Evolutionary conservation across 2,797 vertebrate genomes (phyloP).

Genomic region (Hemitrygon akajei): DNA sequence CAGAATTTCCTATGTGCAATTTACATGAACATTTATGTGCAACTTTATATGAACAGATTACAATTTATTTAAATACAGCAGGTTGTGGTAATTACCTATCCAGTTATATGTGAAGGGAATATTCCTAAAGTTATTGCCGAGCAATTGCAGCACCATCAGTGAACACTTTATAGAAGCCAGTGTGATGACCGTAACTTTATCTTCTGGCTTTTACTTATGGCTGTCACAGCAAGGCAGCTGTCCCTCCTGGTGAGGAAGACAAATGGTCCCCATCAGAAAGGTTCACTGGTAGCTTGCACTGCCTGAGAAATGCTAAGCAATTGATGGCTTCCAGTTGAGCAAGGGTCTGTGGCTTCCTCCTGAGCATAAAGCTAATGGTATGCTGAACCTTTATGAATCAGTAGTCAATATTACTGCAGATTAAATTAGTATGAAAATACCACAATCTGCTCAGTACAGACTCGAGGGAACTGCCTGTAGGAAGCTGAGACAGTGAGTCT

Average conservation of each 20-base stretch:
- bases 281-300: not conserved
- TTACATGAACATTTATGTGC: no score
- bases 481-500: not conserved
- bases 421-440: not conserved
- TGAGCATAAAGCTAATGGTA: no score
- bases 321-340: constrained; percentile 2
- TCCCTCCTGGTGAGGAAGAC: not conserved
- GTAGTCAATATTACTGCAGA: not conserved
- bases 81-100: not conserved
- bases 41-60: not conserved
- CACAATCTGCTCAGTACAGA: not conserved
- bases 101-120: not conserved
- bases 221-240: not conserved
- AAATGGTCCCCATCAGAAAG: not conserved
- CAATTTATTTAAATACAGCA: not conserved
- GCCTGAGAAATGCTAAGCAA: not conserved
- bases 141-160: not conserved
- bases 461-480: not conserved
- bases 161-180: not conserved
- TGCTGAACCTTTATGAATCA: not conserved
- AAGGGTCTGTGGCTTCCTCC: not conserved
- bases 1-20: not conserved
- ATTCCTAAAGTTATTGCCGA: not conserved
- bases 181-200: not conserved
- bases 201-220: not conserved